These are phyloP conservation scores for Drosophila mayri DNA, from an alignment of 1,140 invertebrate species.

Conservation along the genomic window DNA sequence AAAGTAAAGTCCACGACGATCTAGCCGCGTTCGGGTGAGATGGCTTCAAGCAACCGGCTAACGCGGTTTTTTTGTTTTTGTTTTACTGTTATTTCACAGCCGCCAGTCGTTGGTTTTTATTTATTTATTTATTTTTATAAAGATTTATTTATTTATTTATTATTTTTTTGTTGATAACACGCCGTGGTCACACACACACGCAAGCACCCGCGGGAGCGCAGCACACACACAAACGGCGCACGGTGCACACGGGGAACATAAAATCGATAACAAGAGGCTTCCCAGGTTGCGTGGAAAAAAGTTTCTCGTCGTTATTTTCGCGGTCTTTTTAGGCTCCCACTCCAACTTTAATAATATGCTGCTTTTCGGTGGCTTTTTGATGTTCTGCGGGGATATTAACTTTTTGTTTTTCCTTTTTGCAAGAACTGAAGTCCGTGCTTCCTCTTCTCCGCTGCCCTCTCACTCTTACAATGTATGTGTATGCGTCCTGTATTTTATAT, in stretches of 20 bases:
- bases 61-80: neutral
- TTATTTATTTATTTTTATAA: conserved; percentile 2
- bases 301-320: conserved; percentile 11
- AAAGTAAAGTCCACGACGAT: conserved; percentile 9
- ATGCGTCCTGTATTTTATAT: conserved; percentile 26
- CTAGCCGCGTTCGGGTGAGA: conserved; percentile 14
- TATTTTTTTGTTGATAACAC: conserved; percentile 23
- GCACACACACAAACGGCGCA: conserved; percentile 17
- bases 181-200: conserved; percentile 7
- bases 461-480: conserved; percentile 9
- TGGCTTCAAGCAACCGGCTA: conserved; percentile 35
- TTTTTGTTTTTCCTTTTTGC: neutral
- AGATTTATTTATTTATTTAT: conserved; percentile 11
- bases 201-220: conserved; percentile 23
- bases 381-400: neutral
- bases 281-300: conserved; percentile 15
- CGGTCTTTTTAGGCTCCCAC: conserved; percentile 14
- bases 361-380: conserved; percentile 1
- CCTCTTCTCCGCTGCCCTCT: conserved; percentile 16
- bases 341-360: conserved; percentile 10
- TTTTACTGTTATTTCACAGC: conserved; percentile 3
- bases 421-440: conserved; percentile 15
- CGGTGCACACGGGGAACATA: conserved; percentile 19
- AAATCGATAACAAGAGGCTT: conserved; percentile 41
- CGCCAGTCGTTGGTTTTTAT: conserved; percentile 1